Evolutionary conservation across 1,140 invertebrate genomes (phyloP).

Genomic region (Pygmarrhopalites habei): DNA sequence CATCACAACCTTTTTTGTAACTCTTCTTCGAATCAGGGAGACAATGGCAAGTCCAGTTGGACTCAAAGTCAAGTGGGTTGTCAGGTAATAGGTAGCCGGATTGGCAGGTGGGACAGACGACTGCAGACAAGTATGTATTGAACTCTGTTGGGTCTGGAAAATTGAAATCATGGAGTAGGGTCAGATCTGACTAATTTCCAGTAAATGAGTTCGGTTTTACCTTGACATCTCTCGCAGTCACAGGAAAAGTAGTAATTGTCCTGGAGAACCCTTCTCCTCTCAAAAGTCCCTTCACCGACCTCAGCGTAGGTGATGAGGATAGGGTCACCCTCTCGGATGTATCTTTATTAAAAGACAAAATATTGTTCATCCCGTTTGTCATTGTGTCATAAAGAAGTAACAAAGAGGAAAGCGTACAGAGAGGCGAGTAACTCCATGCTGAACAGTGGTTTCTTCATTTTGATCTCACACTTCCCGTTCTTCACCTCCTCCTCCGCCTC

Average conservation of each 20-base stretch:
- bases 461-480: neutral
- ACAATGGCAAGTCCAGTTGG: slow-evolving; percentile 24
- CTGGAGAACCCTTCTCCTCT: slow-evolving; percentile 58
- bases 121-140: slow-evolving; percentile 62
- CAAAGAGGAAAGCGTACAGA: no score
- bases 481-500: neutral
- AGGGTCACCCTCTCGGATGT: slow-evolving; percentile 17
- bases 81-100: slow-evolving; percentile 36
- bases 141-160: slow-evolving; percentile 62
- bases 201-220: no score
- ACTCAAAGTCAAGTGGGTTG: slow-evolving; percentile 35
- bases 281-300: slow-evolving; percentile 51
- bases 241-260: slow-evolving; percentile 75
- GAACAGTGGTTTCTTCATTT: neutral
- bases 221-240: slow-evolving; percentile 61
- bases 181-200: no score
- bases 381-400: no score
- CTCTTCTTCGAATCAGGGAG: neutral
- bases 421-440: slow-evolving; percentile 24
- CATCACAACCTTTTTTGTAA: no score
- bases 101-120: slow-evolving; percentile 56
- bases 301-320: slow-evolving; percentile 31
- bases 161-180: no score
- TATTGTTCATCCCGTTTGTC: no score
- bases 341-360: no score